phyloP scores from a whole-genome alignment of 2,113 vertebrate species.

The Pygoscelis antarcticus region DNA sequence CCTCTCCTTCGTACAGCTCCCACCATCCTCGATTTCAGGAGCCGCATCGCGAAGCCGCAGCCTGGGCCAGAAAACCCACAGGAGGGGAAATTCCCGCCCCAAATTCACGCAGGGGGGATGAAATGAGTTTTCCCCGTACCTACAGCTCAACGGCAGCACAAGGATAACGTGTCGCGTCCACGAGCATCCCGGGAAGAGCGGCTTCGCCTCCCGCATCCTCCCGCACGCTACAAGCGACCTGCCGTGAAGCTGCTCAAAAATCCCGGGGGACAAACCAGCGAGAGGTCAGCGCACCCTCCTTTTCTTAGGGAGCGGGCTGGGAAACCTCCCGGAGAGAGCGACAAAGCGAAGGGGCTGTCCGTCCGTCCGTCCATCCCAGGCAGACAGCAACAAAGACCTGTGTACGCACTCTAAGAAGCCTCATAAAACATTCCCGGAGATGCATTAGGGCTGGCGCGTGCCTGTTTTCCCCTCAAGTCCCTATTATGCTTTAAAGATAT shows the following conservation, averaged over 20 bases:
- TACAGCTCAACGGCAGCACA: background rate
- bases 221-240: background rate
- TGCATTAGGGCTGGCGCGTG: background rate
- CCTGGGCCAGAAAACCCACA: background rate
- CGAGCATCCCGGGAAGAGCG: background rate
- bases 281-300: background rate
- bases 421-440: background rate
- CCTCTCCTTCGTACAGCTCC: background rate
- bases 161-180: rapidly evolving
- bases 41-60: rapidly evolving
- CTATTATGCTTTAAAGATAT: background rate
- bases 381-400: background rate
- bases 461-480: background rate
- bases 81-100: background rate
- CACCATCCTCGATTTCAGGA: background rate
- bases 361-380: background rate
- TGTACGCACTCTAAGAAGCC: background rate
- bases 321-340: background rate
- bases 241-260: background rate
- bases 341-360: background rate
- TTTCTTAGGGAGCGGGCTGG: background rate
- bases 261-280: background rate
- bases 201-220: too few species aligned
- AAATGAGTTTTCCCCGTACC: rapidly evolving
- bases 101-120: background rate